phyloP scores from a whole-genome alignment of 2,113 vertebrate genomes.

The Monarcha castaneiventris region DNA sequence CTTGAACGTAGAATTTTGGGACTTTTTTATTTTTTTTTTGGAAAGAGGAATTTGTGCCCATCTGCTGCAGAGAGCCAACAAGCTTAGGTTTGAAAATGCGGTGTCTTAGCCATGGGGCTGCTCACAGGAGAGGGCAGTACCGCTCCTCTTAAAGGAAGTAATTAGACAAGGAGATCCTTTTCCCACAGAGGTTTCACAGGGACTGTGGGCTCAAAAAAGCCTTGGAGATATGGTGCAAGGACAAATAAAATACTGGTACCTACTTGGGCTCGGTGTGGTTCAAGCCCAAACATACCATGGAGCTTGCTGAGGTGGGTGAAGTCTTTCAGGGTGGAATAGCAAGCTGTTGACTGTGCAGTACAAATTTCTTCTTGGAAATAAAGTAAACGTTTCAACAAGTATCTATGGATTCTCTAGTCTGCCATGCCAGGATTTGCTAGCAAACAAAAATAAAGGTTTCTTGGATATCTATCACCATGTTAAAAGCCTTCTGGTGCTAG shows the following conservation, averaged over 20 bases:
- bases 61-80: not conserved
- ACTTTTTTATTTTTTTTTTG: accelerated
- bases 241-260: not conserved
- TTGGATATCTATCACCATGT: not conserved
- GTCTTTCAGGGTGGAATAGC: not conserved
- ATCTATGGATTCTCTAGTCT: not conserved
- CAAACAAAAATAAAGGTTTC: not conserved
- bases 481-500: not conserved
- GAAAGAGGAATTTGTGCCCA: not conserved
- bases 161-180: not conserved
- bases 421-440: not conserved
- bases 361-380: not conserved
- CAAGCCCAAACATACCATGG: not conserved
- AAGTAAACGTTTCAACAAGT: not conserved
- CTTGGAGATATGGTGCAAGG: not conserved
- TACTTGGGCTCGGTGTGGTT: not conserved
- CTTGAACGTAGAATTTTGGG: not conserved
- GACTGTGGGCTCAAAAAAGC: not conserved
- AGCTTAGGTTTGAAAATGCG: not conserved
- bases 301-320: not conserved
- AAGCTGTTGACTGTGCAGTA: not conserved
- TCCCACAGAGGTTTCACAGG: not conserved
- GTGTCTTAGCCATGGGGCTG: not conserved
- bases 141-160: not conserved
- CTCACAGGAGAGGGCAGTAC: not conserved